Conservation (phyloP, 2,888 invertebrate genomes). For the Schrankia costaestrigalis region DNA sequence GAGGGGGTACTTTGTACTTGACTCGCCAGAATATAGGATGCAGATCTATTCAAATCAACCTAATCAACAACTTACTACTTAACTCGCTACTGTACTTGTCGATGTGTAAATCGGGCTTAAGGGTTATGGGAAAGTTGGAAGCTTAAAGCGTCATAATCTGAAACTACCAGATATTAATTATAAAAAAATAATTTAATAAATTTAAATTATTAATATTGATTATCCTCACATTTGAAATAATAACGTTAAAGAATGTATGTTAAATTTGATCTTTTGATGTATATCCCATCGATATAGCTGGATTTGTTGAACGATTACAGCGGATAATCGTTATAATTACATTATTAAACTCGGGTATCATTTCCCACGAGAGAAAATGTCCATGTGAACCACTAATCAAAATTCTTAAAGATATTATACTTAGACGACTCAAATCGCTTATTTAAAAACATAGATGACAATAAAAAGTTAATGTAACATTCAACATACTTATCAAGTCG, state of each 20-base stretch:
- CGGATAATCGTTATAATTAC: conserved; percentile 10
- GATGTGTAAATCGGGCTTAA: too few species aligned
- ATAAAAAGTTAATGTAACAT: conserved; percentile 12
- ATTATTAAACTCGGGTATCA: conserved; percentile 9
- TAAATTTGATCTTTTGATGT: conserved; percentile 4
- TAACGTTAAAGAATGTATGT: conserved; percentile 5
- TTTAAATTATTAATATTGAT: too few species aligned
- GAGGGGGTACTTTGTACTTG: too few species aligned
- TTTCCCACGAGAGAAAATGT: conserved; percentile 13
- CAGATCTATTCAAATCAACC: too few species aligned
- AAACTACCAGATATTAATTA: too few species aligned
- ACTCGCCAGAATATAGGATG: too few species aligned
- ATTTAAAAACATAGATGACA: conserved; percentile 25
- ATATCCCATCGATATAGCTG: not conserved
- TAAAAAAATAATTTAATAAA: too few species aligned
- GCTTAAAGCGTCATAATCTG: too few species aligned
- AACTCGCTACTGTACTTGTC: too few species aligned
- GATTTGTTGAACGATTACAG: conserved; percentile 4
- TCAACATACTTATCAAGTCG: conserved; percentile 12
- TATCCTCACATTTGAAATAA: too few species aligned
- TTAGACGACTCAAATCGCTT: conserved; percentile 16
- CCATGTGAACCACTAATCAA: conserved; percentile 13
- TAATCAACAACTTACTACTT: too few species aligned
- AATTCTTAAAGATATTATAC: conserved; percentile 17
- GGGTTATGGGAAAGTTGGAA: too few species aligned